Conservation (phyloP, 1,140 invertebrate species). For the Gonioctena quinquepunctata region DNA sequence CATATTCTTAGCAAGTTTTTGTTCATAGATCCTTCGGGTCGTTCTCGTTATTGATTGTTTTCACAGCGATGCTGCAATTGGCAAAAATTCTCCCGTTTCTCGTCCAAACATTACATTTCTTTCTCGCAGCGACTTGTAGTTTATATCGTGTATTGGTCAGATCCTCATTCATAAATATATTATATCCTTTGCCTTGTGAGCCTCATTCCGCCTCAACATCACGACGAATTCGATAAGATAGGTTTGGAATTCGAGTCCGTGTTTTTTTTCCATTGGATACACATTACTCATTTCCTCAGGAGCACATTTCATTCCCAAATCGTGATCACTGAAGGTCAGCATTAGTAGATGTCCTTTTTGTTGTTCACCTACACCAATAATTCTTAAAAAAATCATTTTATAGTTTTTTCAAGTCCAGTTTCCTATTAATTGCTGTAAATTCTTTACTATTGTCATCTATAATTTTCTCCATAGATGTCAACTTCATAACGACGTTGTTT, state of each 20-base stretch:
- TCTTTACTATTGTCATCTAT: no score
- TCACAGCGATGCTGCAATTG: not conserved
- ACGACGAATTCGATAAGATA: not conserved
- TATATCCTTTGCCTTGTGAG: not conserved
- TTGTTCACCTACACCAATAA: not conserved
- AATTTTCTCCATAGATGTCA: no score
- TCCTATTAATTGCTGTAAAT: no score
- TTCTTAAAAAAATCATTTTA: no score
- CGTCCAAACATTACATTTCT: not conserved
- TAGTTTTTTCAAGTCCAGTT: no score
- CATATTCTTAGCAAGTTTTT: not conserved
- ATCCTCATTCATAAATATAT: not conserved
- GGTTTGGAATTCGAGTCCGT: not conserved
- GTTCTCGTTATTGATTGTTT: not conserved
- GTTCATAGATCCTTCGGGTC: not conserved
- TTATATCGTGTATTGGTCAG: not conserved
- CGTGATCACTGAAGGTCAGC: not conserved
- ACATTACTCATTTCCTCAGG: not conserved
- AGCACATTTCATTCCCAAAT: not conserved
- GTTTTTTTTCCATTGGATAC: not conserved
- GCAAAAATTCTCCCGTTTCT: not conserved
- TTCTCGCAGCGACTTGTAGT: not conserved
- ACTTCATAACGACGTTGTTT: no score
- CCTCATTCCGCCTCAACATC: not conserved
- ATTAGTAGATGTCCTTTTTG: not conserved